Percentiles rank a stretch among this genome's conserved stretches.
These are phyloP conservation scores for Microcaecilia unicolor DNA, from an alignment of 2,797 vertebrate species.

Conservation along the genomic window DNA sequence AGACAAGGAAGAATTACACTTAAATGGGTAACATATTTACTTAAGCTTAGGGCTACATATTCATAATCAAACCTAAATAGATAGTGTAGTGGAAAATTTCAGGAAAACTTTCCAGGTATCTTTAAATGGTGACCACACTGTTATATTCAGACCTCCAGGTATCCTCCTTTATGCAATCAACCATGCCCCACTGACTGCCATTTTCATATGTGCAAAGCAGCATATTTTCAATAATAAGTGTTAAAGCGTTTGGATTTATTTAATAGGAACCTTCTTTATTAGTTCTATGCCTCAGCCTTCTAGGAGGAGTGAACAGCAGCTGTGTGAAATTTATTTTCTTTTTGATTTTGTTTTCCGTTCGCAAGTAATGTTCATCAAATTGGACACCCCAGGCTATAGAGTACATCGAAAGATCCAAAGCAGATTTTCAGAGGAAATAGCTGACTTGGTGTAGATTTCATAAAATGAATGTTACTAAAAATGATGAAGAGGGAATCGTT, in stretches of 20 bases:
- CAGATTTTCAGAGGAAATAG: conserved; percentile 24
- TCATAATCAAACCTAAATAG: too few species aligned
- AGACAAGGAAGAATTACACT: too few species aligned
- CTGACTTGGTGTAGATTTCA: conserved; percentile 12
- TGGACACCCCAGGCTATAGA: conserved; percentile 6
- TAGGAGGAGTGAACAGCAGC: conserved; percentile 1
- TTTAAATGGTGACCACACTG: too few species aligned
- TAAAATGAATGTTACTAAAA: conserved; percentile 22
- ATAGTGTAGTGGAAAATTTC: too few species aligned
- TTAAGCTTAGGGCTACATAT: too few species aligned
- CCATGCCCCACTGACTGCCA: not conserved
- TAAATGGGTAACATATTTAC: too few species aligned
- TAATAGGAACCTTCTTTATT: conserved; percentile 10
- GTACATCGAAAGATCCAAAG: conserved; percentile 18
- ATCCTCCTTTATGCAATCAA: too few species aligned
- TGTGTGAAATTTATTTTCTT: conserved; percentile 19
- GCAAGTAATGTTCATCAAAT: conserved; percentile 24
- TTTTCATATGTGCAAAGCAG: not conserved
- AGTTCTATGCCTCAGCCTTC: not conserved
- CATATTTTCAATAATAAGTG: not conserved
- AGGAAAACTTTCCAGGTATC: too few species aligned
- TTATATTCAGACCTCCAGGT: too few species aligned
- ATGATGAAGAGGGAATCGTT: too few species aligned
- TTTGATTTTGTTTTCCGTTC: conserved; percentile 27
- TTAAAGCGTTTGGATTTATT: not conserved